Conservation (phyloP, 2,113 vertebrate genomes). For the Bubo bubo region DNA sequence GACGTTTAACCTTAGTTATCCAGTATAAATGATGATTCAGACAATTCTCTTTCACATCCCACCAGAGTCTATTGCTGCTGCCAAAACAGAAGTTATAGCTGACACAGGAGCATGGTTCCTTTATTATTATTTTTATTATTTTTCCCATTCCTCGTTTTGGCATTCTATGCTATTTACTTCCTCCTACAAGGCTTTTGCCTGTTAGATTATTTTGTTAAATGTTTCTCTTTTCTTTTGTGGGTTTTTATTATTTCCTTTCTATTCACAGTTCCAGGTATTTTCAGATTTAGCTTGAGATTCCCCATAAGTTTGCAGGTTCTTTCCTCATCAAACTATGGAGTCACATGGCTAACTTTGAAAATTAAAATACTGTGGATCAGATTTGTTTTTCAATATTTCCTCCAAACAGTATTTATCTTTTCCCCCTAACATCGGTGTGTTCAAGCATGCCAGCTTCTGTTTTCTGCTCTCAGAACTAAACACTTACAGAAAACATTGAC, state of each 20-base stretch:
- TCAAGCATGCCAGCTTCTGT: neutral
- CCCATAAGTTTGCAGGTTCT: neutral
- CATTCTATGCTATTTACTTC: neutral
- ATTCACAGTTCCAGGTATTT: neutral
- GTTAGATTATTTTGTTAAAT: neutral
- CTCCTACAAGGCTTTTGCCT: neutral
- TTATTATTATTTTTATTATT: neutral
- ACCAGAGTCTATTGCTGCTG: neutral
- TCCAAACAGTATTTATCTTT: neutral
- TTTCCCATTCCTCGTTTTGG: neutral
- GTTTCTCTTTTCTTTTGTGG: neutral
- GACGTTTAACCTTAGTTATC: neutral
- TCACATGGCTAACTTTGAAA: neutral
- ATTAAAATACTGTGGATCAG: neutral
- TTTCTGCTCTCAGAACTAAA: neutral
- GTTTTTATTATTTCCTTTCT: neutral
- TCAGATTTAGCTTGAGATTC: neutral
- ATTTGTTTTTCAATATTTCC: neutral
- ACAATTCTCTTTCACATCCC: neutral
- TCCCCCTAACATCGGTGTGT: neutral
- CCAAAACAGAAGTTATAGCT: neutral
- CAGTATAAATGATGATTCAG: neutral
- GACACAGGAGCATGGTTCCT: neutral
- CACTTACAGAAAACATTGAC: neutral
- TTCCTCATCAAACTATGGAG: neutral